Percentiles rank a stretch among this genome's conserved stretches.
Evolutionary conservation across 2,888 invertebrate species (phyloP).

Genomic region (Drosophila anceps): DNA sequence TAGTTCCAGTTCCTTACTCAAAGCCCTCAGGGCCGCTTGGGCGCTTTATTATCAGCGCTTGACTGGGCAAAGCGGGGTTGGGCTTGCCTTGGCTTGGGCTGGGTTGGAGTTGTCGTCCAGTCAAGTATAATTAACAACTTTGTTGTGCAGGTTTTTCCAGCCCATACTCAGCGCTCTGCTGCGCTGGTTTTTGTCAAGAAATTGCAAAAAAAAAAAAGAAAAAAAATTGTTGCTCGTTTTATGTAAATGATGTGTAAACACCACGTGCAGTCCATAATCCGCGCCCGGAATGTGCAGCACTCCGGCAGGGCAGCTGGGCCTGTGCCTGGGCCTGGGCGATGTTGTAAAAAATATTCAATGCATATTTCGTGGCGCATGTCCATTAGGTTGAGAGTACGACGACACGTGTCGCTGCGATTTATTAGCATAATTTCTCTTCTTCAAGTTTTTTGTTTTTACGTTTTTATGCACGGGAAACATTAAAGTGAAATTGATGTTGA

Average conservation of each 20-base stretch:
- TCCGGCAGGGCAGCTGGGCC: constrained; percentile 23
- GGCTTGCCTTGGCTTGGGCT: not conserved
- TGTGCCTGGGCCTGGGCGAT: not conserved
- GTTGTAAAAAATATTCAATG: constrained; percentile 59
- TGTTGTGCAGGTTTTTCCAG: constrained; percentile 64
- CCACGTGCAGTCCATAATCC: constrained; percentile 63
- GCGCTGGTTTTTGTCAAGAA: constrained; percentile 52
- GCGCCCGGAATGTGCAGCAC: constrained; percentile 46
- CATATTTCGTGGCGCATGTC: constrained; percentile 79
- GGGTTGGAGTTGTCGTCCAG: constrained; percentile 61
- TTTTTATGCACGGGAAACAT: constrained; percentile 64
- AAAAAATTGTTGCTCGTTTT: constrained; percentile 65
- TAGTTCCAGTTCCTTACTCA: constrained; percentile 34
- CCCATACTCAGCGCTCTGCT: not conserved
- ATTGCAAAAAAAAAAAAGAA: constrained; percentile 54
- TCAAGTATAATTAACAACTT: constrained; percentile 82
- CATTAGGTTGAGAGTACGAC: constrained; percentile 70
- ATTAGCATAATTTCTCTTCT: constrained; percentile 79
- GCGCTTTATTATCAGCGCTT: constrained; percentile 58
- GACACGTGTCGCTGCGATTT: constrained; percentile 78
- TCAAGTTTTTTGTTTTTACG: constrained; percentile 45
- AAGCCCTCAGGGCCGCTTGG: constrained; percentile 4
- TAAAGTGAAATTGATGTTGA: constrained; percentile 76
- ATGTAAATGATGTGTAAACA: constrained; percentile 82
- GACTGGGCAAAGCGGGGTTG: constrained; percentile 53